Conservation (phyloP, 2,888 invertebrate species). For the Acanthococcus lagerstroemiae region DNA sequence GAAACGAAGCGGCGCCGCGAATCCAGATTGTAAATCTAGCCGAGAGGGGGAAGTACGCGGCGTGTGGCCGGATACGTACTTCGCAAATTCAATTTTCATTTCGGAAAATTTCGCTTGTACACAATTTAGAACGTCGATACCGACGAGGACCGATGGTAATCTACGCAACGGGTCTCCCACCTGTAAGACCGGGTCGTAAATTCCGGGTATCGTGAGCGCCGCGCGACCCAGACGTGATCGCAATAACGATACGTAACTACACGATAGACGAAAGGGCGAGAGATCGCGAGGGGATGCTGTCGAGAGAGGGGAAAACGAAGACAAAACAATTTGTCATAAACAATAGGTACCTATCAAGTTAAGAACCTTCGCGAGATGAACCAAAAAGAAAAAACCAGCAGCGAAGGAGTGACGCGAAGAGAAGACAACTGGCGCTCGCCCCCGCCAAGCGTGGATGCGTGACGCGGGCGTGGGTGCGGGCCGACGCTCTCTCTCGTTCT, state of each 20-base stretch:
- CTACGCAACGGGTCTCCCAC: background rate
- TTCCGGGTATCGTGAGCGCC: too few relatives aligned
- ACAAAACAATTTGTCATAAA: slow-evolving; percentile 29
- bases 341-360: slow-evolving; percentile 14
- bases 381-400: slow-evolving; percentile 1
- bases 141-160: background rate
- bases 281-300: background rate
- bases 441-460: slow-evolving; percentile 2
- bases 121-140: background rate
- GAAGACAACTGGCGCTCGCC: background rate
- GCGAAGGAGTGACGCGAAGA: background rate
- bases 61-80: background rate
- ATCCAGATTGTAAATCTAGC: background rate
- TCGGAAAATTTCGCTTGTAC: background rate
- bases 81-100: background rate
- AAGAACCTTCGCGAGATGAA: slow-evolving; percentile 21
- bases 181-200: background rate
- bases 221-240: slow-evolving; percentile 15
- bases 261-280: background rate
- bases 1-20: too few relatives aligned
- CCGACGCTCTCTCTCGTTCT: too few relatives aligned
- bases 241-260: slow-evolving; percentile 26
- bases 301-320: slow-evolving; percentile 5
- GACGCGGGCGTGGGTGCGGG: too few relatives aligned
- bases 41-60: background rate